Conservation (phyloP, 2,888 invertebrate species). For the Crocallis elinguaria region DNA sequence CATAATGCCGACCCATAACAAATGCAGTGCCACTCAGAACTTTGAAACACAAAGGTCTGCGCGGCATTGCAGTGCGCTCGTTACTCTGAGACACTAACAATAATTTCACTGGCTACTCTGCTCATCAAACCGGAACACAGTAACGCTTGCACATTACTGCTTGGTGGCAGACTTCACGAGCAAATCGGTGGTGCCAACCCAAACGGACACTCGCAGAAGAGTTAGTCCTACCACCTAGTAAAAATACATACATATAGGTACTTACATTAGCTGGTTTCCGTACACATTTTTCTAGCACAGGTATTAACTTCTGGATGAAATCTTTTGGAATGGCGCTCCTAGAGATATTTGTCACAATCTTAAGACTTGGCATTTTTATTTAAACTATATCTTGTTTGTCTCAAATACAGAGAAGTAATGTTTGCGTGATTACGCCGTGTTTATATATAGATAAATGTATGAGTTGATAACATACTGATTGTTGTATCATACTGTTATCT, state of each 20-base stretch:
- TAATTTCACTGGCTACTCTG: too few relatives aligned
- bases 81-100: too few relatives aligned
- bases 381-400: not conserved
- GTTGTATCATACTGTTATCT: not conserved
- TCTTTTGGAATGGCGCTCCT: slow-evolving; percentile 56
- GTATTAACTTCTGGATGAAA: slow-evolving; percentile 60
- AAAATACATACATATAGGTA: slow-evolving; percentile 25
- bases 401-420: not conserved
- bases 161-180: too few relatives aligned
- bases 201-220: too few relatives aligned
- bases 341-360: slow-evolving; percentile 63
- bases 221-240: too few relatives aligned
- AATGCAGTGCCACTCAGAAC: too few relatives aligned
- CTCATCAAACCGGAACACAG: too few relatives aligned
- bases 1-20: too few relatives aligned
- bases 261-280: slow-evolving; percentile 54
- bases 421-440: not conserved
- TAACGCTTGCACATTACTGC: too few relatives aligned
- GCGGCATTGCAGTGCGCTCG: too few relatives aligned
- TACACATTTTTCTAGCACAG: slow-evolving; percentile 49
- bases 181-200: too few relatives aligned
- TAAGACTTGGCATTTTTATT: slow-evolving; percentile 65
- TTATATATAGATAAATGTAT: not conserved
- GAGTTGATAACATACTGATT: not conserved
- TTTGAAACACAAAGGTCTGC: too few relatives aligned